Conservation (phyloP, 1,140 invertebrate genomes). For the Drosophila tsacasi region DNA sequence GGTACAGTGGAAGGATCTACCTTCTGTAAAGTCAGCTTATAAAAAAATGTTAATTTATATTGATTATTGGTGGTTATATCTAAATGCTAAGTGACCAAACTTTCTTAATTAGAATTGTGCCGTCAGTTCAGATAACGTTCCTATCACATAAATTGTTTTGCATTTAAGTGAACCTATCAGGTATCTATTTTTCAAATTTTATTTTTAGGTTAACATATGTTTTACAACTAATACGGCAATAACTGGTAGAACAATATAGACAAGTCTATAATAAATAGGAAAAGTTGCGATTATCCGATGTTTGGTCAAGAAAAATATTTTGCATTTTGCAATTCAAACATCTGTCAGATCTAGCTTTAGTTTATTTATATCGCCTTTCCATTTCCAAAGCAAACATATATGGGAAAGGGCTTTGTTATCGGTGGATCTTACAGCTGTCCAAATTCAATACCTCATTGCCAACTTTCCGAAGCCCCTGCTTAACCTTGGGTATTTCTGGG, state of each 20-base stretch:
- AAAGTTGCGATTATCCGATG: not conserved
- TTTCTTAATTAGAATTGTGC: too few relatives aligned
- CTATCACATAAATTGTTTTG: too few relatives aligned
- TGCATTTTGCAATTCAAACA: not conserved
- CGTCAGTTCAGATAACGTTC: too few relatives aligned
- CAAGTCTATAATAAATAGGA: not conserved
- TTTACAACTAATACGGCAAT: too few relatives aligned
- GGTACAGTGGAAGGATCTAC: conserved; percentile 12
- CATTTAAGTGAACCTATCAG: too few relatives aligned
- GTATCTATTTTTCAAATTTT: too few relatives aligned
- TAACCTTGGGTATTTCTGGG: not conserved
- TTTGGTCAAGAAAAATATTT: conserved; percentile 3
- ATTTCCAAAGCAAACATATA: conserved; percentile 3
- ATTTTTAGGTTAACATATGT: too few relatives aligned
- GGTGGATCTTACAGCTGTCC: conserved; percentile 8
- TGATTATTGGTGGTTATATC: too few relatives aligned
- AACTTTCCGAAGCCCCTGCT: not conserved
- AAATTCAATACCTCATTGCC: not conserved
- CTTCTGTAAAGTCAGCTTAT: not conserved
- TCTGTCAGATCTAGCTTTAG: not conserved
- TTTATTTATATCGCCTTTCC: not conserved
- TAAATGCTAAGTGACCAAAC: too few relatives aligned
- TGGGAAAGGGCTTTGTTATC: not conserved
- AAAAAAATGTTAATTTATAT: too few relatives aligned
- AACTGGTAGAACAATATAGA: not conserved